Evolutionary conservation across 2,113 vertebrate genomes (phyloP).

Genomic region (Lophius piscatorius): DNA sequence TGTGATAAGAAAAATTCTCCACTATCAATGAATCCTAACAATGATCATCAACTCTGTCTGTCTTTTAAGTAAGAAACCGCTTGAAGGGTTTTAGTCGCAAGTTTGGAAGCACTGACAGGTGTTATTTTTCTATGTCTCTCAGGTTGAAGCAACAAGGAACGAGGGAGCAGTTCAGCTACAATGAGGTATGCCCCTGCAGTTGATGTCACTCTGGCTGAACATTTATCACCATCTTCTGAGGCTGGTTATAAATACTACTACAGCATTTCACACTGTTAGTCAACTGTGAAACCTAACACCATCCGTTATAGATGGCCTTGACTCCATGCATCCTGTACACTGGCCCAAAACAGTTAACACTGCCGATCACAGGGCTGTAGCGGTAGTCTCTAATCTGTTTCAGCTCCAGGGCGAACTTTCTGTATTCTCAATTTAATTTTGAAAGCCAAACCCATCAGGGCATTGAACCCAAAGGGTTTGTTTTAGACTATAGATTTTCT

Average conservation of each 20-base stretch:
- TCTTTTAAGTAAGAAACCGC: too few species aligned
- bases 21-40: too few species aligned
- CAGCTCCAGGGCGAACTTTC: too few species aligned
- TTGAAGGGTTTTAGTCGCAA: too few species aligned
- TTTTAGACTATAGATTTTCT: background rate
- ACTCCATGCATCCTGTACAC: slow-evolving; percentile 14
- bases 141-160: slow-evolving; percentile 85
- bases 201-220: slow-evolving; percentile 30
- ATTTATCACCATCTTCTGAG: slow-evolving; percentile 40
- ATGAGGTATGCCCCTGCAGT: slow-evolving; percentile 75
- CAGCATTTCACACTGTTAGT: slow-evolving; percentile 49
- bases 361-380: slow-evolving; percentile 23
- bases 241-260: slow-evolving; percentile 55
- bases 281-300: slow-evolving; percentile 58
- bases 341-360: slow-evolving; percentile 18
- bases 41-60: background rate
- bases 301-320: slow-evolving; percentile 60
- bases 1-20: too few species aligned
- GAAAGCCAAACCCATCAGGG: too few species aligned
- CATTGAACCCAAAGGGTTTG: background rate
- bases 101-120: slow-evolving; percentile 2
- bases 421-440: too few species aligned
- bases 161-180: slow-evolving; percentile 85
- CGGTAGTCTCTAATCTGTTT: slow-evolving; percentile 8
- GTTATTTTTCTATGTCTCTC: slow-evolving; percentile 37